Conservation (phyloP, 2,113 vertebrate genomes). For the Cyphomyrus discorhynchus region DNA sequence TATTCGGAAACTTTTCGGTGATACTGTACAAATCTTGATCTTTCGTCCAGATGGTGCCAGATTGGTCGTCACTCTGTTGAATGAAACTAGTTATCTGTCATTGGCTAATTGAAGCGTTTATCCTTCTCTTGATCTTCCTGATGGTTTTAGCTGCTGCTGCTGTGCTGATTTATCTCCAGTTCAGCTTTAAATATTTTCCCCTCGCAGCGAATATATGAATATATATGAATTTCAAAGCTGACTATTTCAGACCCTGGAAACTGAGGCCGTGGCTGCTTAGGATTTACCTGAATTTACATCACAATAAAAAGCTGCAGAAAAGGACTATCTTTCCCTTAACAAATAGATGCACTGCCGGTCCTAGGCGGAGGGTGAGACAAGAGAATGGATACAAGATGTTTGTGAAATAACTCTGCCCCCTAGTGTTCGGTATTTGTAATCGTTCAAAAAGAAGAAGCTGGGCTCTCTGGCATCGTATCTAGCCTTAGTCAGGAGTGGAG, state of each 20-base stretch:
- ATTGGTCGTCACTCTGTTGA: not conserved
- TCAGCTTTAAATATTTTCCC: not conserved
- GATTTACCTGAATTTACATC: conserved; percentile 4
- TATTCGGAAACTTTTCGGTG: not conserved
- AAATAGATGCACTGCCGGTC: not conserved
- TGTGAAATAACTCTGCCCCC: conserved; percentile 30
- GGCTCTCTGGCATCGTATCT: not conserved
- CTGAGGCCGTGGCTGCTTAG: not conserved
- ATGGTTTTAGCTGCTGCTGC: not conserved
- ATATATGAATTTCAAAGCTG: not conserved
- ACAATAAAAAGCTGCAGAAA: not conserved
- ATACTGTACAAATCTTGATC: not conserved
- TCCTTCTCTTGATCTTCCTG: not conserved
- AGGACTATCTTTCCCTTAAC: not conserved
- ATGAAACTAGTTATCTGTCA: not conserved
- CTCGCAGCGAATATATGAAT: not conserved
- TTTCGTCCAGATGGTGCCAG: not conserved
- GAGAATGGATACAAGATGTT: not conserved
- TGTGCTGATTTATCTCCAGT: not conserved
- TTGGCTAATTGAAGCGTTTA: not conserved
- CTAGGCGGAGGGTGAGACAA: too few relatives aligned
- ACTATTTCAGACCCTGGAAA: not conserved
- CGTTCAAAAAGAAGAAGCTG: not conserved
- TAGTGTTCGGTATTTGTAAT: conserved; percentile 31
- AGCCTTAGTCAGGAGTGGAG: not conserved